Percentiles rank a stretch among this genome's conserved stretches.
phyloP scores from a whole-genome alignment of 2,113 vertebrate genomes.

The Pseudolaguvia tuberculata region DNA sequence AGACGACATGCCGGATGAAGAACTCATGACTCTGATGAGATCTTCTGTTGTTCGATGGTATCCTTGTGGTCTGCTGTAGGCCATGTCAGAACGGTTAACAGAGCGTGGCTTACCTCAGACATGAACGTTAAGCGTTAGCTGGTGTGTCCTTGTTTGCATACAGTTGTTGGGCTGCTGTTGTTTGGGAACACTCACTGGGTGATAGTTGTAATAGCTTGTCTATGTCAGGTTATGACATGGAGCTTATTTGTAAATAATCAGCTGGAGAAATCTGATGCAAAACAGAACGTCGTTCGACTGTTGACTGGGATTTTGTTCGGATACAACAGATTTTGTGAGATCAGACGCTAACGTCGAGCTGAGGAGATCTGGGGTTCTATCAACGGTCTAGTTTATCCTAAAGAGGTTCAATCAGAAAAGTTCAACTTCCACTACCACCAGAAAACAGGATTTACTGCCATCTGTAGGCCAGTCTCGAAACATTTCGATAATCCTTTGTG shows the following conservation, averaged over 20 bases:
- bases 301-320: constrained; percentile 1
- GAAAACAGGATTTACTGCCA: too few species aligned
- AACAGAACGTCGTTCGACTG: constrained; percentile 30
- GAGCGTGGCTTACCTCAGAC: neutral
- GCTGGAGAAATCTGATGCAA: constrained; percentile 47
- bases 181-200: constrained; percentile 17
- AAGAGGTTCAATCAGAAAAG: too few species aligned
- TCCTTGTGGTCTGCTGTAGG: constrained; percentile 27
- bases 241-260: constrained; percentile 49
- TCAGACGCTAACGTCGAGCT: neutral
- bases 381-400: too few species aligned
- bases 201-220: constrained; percentile 18
- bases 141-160: constrained; percentile 46
- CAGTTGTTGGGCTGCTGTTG: constrained; percentile 41
- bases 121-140: constrained; percentile 14
- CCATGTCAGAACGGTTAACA: constrained; percentile 9
- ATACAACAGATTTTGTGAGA: neutral
- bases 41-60: constrained; percentile 28
- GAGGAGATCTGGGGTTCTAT: too few species aligned
- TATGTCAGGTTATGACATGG: constrained; percentile 28
- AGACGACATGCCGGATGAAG: constrained; percentile 12
- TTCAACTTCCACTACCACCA: too few species aligned
- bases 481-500: too few species aligned
- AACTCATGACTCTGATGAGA: constrained; percentile 12
- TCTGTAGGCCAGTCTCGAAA: too few species aligned